These are phyloP conservation scores for Thamnaconus septentrionalis DNA, from an alignment of 2,113 vertebrate genomes.

Conservation along the genomic window DNA sequence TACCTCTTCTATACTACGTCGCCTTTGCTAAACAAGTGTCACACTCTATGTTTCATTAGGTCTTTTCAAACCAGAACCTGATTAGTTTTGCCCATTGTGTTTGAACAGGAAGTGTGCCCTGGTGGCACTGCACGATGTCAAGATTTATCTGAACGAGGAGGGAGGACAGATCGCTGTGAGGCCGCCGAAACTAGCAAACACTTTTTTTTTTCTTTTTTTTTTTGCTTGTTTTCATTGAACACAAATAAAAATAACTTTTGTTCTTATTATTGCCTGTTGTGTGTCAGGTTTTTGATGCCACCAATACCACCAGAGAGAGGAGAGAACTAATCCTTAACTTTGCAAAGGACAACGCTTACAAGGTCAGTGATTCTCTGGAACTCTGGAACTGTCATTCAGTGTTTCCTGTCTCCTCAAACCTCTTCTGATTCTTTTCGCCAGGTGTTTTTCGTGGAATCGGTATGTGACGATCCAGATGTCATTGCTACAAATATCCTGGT, in stretches of 20 bases:
- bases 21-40: no score
- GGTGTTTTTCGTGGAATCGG: slow-evolving; percentile 79
- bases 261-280: not conserved
- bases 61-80: not conserved
- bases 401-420: not conserved
- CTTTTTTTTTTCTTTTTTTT: no score
- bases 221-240: not conserved
- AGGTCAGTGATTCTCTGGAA: slow-evolving; percentile 55
- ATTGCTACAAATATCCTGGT: slow-evolving; percentile 79
- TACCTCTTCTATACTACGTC: no score
- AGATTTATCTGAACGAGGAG: slow-evolving; percentile 86
- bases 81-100: slow-evolving; percentile 3
- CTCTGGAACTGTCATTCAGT: not conserved
- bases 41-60: no score
- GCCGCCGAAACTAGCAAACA: not conserved
- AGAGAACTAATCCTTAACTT: slow-evolving; percentile 73
- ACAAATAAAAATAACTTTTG: not conserved
- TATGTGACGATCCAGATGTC: slow-evolving; percentile 79
- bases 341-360: slow-evolving; percentile 66
- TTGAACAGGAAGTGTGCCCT: slow-evolving; percentile 85
- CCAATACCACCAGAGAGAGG: slow-evolving; percentile 79
- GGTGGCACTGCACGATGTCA: slow-evolving; percentile 91
- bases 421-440: slow-evolving; percentile 1
- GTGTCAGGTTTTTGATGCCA: slow-evolving; percentile 78
- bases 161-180: slow-evolving; percentile 94